Conservation (phyloP, 2,797 vertebrate genomes). For the Mormyrops boulengeri region DNA sequence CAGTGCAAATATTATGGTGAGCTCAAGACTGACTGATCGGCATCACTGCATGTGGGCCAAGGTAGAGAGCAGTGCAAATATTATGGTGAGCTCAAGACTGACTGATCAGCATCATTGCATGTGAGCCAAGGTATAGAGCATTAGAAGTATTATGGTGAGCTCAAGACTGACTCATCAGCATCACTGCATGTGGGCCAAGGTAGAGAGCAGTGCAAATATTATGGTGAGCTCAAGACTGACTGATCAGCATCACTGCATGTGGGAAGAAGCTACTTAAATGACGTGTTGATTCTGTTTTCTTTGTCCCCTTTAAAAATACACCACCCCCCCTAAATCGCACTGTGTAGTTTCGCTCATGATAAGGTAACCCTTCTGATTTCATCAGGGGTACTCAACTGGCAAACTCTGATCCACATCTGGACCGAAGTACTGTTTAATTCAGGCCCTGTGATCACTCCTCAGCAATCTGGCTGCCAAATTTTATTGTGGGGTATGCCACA, state of each 20-base stretch:
- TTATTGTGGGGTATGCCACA: not conserved
- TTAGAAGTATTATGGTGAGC: not conserved
- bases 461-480: not conserved
- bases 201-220: no score
- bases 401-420: not conserved
- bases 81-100: no score
- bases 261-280: not conserved
- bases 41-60: not conserved
- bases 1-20: no score
- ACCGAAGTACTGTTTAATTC: not conserved
- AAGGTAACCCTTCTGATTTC: not conserved
- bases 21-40: no score
- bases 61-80: no score
- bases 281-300: not conserved
- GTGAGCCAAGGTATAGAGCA: not conserved
- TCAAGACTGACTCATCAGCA: no score
- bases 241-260: not conserved
- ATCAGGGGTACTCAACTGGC: not conserved
- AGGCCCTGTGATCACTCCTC: not conserved
- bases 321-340: no score
- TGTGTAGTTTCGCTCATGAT: not conserved
- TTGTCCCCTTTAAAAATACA: not conserved
- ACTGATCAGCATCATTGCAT: no score
- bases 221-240: no score
- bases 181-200: no score